Evolutionary conservation across 2,113 vertebrate genomes (phyloP), one percentile per base, ranked within the genome.

Genomic region (Oceanodroma tethys): DNA sequence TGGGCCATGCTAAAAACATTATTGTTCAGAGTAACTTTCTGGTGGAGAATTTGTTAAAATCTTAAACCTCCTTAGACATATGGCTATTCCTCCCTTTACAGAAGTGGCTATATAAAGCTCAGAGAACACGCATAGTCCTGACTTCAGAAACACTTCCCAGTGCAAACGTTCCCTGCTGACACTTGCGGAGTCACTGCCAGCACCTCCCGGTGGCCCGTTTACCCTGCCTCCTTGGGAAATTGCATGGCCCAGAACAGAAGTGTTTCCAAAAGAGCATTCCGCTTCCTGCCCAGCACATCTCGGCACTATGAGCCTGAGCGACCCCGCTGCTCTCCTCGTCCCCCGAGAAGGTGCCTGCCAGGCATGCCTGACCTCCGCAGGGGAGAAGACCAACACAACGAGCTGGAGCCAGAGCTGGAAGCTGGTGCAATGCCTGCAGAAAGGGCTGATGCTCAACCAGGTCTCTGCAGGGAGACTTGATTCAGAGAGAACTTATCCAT

Each of bases 1-100:
- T 47, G 23, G 59, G 1, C 27, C 42, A 63, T 47, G 65, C 56
- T 82, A 72, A 86, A 95, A 90, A 21, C 18, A 13, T 80, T 84
- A 45, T 59, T 74, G 47, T 67, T 84, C 47, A 72, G 59, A 86
- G 47, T 58, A 81, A 59, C 38, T 74, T 55, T 42, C 38, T 67
- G 48, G 34, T 68, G 52, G 90, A 36, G 38, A 56, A 40, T 67
- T 86, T 87, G 81, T 67, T 93, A 90, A 89, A 91, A 85, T 79
- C 18, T 89, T 75, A 63, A 48, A 60, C 48, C 4, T 15, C 34
- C 60, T 72, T 56, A 3, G 1, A 86, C 43, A 74, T 38, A 52
- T 4, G 34, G 79, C 38, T 87, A 16, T 47, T 88, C 26, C 30
- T 65, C 16, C 70, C 55, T 74, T 87, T 63, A 81, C 20, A 65